Conservation (phyloP, 2,113 vertebrate species). For the Brienomyrus longianalis region DNA sequence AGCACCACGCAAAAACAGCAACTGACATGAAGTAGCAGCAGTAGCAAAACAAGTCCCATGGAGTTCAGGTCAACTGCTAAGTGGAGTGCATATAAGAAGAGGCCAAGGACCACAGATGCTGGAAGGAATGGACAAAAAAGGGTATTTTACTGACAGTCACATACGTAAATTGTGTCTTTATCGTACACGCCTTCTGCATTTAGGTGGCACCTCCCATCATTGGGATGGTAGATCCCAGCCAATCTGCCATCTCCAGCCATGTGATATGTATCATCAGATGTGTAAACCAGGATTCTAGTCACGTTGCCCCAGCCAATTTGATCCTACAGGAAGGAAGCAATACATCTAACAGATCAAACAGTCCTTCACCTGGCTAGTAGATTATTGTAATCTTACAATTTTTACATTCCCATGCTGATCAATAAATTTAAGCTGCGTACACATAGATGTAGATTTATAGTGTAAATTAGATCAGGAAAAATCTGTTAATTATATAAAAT, state of each 20-base stretch:
- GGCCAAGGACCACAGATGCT: not conserved
- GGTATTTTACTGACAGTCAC: not conserved
- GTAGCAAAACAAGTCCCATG: not conserved
- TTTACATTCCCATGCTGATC: not conserved
- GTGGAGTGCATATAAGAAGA: not conserved
- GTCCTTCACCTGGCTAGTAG: not conserved
- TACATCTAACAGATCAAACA: not conserved
- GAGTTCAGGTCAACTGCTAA: not conserved
- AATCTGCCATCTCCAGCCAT: conserved; percentile 69
- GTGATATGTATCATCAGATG: conserved; percentile 72
- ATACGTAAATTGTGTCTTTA: conserved; percentile 49
- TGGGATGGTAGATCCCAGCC: conserved; percentile 63
- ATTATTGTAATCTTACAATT: not conserved
- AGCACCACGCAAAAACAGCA: not conserved
- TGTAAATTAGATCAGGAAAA: not conserved
- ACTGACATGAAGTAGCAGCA: not conserved
- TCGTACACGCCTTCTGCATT: conserved; percentile 54
- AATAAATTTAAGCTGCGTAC: not conserved
- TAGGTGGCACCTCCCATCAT: conserved; percentile 65
- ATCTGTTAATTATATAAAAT: not conserved
- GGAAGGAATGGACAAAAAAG: not conserved
- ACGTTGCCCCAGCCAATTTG: conserved; percentile 67
- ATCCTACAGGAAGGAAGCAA: conserved; percentile 44
- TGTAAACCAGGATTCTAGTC: conserved; percentile 68
- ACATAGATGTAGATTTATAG: not conserved